These are phyloP conservation scores for Drosophila baimaii DNA, from an alignment of 1,140 invertebrate genomes.

Conservation along the genomic window DNA sequence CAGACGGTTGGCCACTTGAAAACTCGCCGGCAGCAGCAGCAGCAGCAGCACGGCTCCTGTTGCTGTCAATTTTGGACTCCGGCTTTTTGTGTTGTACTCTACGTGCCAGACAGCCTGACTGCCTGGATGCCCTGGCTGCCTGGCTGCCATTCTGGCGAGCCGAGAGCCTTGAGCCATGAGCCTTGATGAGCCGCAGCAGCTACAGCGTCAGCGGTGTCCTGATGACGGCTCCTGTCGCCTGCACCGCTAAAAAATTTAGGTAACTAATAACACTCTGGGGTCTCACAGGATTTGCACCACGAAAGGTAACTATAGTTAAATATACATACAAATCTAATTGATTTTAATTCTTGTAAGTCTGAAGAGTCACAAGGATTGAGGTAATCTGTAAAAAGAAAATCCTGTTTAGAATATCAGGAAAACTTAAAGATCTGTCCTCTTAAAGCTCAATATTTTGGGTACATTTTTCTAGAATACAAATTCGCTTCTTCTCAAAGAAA, in stretches of 20 bases:
- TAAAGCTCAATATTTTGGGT: too few relatives aligned
- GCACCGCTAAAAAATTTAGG: background rate
- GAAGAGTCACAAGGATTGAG: too few relatives aligned
- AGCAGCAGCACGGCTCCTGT: conserved; percentile 61
- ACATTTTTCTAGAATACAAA: too few relatives aligned
- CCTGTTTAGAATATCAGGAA: too few relatives aligned
- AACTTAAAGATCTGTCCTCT: too few relatives aligned
- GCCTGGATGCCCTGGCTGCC: conserved; percentile 1
- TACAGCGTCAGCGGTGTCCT: conserved; percentile 15
- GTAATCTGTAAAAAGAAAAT: too few relatives aligned
- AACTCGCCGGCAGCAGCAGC: conserved; percentile 44
- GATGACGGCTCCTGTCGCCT: background rate
- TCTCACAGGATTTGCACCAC: too few relatives aligned
- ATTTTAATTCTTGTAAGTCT: too few relatives aligned
- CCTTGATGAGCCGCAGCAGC: conserved; percentile 52
- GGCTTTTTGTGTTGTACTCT: conserved; percentile 58
- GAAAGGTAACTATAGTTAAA: too few relatives aligned
- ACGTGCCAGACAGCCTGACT: conserved; percentile 63
- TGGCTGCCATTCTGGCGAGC: conserved; percentile 26
- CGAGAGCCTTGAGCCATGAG: conserved; percentile 41
- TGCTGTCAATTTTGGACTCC: conserved; percentile 64
- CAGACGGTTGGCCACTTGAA: conserved; percentile 78
- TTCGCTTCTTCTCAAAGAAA: too few relatives aligned
- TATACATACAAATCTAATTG: too few relatives aligned
- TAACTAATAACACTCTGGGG: background rate